Percentiles rank a stretch among this genome's conserved stretches.
Conservation (phyloP, 2,888 invertebrate species). For the Amorpha juglandis region DNA sequence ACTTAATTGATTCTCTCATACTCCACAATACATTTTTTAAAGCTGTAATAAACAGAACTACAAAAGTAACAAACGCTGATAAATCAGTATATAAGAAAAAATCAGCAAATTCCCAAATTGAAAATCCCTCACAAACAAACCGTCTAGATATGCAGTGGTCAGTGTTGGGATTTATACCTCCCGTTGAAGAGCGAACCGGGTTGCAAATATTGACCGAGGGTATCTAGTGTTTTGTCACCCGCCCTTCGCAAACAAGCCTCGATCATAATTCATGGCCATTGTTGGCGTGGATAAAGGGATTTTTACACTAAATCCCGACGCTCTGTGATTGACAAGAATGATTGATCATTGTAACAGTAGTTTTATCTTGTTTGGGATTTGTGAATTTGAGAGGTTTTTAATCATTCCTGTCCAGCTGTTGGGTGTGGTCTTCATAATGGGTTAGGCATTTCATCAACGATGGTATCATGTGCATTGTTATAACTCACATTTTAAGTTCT, state of each 20-base stretch:
- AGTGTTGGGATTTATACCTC: slow-evolving; percentile 1
- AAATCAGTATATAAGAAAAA: no score
- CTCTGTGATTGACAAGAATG: slow-evolving; percentile 8
- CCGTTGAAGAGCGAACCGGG: slow-evolving; percentile 12
- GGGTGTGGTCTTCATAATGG: no score
- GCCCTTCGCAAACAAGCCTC: slow-evolving; percentile 27
- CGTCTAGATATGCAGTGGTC: neutral
- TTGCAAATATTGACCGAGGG: slow-evolving; percentile 34
- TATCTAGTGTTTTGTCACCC: slow-evolving; percentile 48
- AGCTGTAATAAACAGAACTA: no score
- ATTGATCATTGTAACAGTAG: neutral
- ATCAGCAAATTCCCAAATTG: neutral
- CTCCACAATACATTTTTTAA: no score
- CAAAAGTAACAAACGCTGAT: no score
- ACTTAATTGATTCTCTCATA: no score
- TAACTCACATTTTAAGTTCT: no score
- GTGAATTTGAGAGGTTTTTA: neutral
- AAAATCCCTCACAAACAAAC: neutral
- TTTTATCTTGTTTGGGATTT: neutral
- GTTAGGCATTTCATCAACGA: no score
- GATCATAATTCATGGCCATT: slow-evolving; percentile 42
- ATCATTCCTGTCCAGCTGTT: neutral
- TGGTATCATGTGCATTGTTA: no score
- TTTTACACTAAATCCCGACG: slow-evolving; percentile 20
- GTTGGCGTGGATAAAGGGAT: slow-evolving; percentile 24